Evolutionary conservation across 1,140 invertebrate species (phyloP).

Genomic region (Drosophila pseudoobscura): DNA sequence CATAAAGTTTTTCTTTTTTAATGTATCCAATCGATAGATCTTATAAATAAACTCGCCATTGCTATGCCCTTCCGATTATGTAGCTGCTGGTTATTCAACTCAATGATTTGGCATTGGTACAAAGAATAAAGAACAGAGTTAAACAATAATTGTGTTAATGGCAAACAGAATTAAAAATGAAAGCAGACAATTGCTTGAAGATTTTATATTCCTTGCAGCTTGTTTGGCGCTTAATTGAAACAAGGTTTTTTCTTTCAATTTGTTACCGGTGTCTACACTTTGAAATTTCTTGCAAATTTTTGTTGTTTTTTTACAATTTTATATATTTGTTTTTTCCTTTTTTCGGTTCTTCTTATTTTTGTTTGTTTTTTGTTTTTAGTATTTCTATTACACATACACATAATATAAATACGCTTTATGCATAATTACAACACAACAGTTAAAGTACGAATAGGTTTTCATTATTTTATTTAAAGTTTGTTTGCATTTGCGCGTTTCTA

Average conservation of each 20-base stretch:
- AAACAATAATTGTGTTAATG: conserved; percentile 29
- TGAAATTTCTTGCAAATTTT: conserved; percentile 49
- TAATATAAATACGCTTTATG: conserved; percentile 79
- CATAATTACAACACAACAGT: conserved; percentile 82
- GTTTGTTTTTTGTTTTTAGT: conserved; percentile 34
- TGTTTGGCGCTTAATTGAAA: conserved; percentile 40
- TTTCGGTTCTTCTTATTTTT: conserved; percentile 48
- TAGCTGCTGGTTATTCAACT: conserved; percentile 54
- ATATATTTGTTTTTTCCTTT: conserved; percentile 34
- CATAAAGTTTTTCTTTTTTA: conserved; percentile 45
- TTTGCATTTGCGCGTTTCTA: conserved; percentile 28
- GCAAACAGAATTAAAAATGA: conserved; percentile 1
- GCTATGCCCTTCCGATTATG: conserved; percentile 42
- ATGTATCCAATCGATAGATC: conserved; percentile 37
- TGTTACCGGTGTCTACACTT: conserved; percentile 68
- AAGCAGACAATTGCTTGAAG: conserved; percentile 30
- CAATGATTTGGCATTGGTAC: conserved; percentile 59
- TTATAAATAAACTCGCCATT: conserved; percentile 44
- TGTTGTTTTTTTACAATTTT: conserved; percentile 35
- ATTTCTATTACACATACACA: conserved; percentile 74
- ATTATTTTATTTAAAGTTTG: conserved; percentile 40
- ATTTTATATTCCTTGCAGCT: conserved; percentile 35
- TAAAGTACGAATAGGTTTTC: conserved; percentile 75
- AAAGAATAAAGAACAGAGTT: conserved; percentile 48
- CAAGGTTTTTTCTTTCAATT: conserved; percentile 27